phyloP scores from a whole-genome alignment of 2,113 vertebrate species.

The Desmodus rotundus region DNA sequence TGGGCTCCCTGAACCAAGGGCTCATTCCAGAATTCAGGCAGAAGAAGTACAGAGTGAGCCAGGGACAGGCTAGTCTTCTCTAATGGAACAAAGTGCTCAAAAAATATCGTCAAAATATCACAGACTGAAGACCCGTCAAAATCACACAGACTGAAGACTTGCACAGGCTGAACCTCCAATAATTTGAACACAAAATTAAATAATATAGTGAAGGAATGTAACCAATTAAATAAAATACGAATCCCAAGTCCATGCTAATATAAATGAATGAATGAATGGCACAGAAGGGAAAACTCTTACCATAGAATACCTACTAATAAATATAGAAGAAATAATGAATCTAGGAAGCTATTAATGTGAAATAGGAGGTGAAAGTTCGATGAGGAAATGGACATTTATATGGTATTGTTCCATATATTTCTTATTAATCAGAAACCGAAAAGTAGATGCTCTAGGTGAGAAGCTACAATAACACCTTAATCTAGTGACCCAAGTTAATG shows the following conservation, averaged over 20 bases:
- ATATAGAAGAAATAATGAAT: background rate
- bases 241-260: background rate
- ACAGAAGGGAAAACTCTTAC: background rate
- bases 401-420: background rate
- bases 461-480: background rate
- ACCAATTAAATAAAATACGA: background rate
- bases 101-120: background rate
- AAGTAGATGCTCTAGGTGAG: background rate
- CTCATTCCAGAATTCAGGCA: background rate
- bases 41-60: background rate
- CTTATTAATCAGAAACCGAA: background rate
- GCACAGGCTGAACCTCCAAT: background rate
- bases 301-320: background rate
- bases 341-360: background rate
- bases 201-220: background rate
- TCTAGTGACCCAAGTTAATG: background rate
- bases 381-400: background rate
- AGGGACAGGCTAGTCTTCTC: background rate
- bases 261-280: background rate
- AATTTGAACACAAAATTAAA: background rate
- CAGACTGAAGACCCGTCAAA: background rate
- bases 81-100: background rate
- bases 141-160: background rate
- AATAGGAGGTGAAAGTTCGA: background rate
- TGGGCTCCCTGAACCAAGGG: background rate